A percentile compares a stretch with the other conserved stretches of the same genome.
Conservation (phyloP, 2,888 invertebrate genomes). For the Oasisia sp. region DNA sequence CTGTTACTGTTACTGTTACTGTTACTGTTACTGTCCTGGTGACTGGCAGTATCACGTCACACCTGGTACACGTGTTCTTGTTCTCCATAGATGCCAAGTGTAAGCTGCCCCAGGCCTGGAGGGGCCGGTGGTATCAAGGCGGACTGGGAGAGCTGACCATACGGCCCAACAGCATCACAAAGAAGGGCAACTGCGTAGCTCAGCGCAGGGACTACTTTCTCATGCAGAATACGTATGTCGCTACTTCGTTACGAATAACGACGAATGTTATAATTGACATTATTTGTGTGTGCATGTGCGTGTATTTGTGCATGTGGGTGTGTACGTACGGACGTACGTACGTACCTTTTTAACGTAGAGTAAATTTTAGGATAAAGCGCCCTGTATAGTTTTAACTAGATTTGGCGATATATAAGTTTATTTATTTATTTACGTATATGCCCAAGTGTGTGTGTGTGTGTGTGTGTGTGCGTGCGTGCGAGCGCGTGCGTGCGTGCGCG, state of each 20-base stretch:
- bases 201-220: constrained; percentile 37
- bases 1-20: too few species aligned
- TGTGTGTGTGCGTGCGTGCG: too few species aligned
- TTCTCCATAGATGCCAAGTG: constrained; percentile 20
- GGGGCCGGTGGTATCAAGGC: constrained; percentile 36
- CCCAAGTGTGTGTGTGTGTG: too few species aligned
- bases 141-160: constrained; percentile 36
- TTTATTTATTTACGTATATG: too few species aligned
- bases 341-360: too few species aligned
- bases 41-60: background rate
- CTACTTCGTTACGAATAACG: background rate
- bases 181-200: constrained; percentile 36
- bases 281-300: background rate
- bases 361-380: too few species aligned
- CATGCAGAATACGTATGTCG: constrained; percentile 36
- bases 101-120: constrained; percentile 36
- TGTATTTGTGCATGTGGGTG: background rate
- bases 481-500: too few species aligned
- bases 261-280: background rate
- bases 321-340: background rate
- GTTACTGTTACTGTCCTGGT: background rate
- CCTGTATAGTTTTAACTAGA: too few species aligned
- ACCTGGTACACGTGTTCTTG: background rate
- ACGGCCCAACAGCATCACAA: constrained; percentile 27
- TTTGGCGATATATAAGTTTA: too few species aligned